Conservation (phyloP, 2,797 vertebrate genomes). For the Myotis planiceps region DNA sequence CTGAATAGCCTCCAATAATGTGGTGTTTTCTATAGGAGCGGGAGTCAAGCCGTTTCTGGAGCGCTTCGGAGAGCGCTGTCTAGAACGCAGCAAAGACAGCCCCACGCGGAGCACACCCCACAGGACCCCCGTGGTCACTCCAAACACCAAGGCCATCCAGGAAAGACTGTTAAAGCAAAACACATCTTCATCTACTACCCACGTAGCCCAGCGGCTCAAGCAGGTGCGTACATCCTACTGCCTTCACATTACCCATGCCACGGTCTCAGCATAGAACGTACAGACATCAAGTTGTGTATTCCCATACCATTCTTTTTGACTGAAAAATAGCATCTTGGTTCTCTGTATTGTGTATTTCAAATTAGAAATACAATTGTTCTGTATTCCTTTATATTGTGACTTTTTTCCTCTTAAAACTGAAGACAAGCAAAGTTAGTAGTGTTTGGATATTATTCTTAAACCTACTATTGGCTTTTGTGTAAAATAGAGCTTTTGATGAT, state of each 20-base stretch:
- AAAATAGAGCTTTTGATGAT: conserved; percentile 35
- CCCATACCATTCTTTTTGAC: background rate
- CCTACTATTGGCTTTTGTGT: background rate
- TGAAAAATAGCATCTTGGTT: background rate
- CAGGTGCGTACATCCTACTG: conserved; percentile 88
- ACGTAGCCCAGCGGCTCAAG: conserved; percentile 92
- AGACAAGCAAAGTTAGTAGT: conserved; percentile 8
- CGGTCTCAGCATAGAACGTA: background rate
- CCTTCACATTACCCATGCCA: background rate
- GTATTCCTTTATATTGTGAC: background rate
- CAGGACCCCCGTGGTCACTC: conserved; percentile 84
- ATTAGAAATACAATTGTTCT: background rate
- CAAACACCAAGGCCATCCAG: conserved; percentile 92
- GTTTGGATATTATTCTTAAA: conserved; percentile 9
- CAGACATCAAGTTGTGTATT: background rate
- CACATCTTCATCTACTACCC: conserved; percentile 90
- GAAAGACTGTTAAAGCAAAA: conserved; percentile 91
- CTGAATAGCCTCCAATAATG: conserved; percentile 20
- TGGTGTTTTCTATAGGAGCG: conserved; percentile 78
- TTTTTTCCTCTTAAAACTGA: conserved; percentile 17
- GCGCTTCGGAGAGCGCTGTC: conserved; percentile 94
- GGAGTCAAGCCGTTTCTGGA: conserved; percentile 95
- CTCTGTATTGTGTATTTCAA: background rate
- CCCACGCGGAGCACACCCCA: conserved; percentile 82
- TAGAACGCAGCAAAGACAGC: conserved; percentile 87